Conservation (phyloP, 2,888 invertebrate genomes). For the Diplazon laetatorius region DNA sequence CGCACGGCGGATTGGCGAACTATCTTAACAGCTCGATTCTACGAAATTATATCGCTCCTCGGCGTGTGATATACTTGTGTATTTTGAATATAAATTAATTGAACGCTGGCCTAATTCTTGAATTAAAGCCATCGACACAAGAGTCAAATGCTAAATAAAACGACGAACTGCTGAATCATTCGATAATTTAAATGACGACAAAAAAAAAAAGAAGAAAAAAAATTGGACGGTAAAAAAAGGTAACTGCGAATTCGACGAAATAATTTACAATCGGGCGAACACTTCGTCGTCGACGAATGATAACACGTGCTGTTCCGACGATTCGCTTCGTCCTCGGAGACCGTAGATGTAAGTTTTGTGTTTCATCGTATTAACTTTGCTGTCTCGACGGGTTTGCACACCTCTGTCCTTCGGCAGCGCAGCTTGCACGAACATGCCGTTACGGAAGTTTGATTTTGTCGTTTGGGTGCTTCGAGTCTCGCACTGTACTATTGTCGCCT, state of each 20-base stretch:
- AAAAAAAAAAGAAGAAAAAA: slow-evolving; percentile 37
- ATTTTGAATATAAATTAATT: slow-evolving; percentile 76
- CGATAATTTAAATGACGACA: slow-evolving; percentile 52
- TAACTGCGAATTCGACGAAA: no score
- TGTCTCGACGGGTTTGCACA: slow-evolving; percentile 83
- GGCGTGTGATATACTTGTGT: slow-evolving; percentile 67
- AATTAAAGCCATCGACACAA: slow-evolving; percentile 62
- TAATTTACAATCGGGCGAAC: slow-evolving; percentile 58
- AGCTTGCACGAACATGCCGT: slow-evolving; percentile 87
- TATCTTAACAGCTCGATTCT: slow-evolving; percentile 66
- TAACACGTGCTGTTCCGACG: slow-evolving; percentile 84
- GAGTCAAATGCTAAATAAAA: slow-evolving; percentile 56
- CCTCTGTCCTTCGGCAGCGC: slow-evolving; percentile 82
- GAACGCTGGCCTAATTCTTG: slow-evolving; percentile 73
- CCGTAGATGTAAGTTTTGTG: slow-evolving; percentile 84
- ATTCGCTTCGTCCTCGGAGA: slow-evolving; percentile 84
- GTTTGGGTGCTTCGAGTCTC: slow-evolving; percentile 89
- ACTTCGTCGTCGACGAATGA: slow-evolving; percentile 63
- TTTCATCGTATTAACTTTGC: slow-evolving; percentile 79
- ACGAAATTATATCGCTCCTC: slow-evolving; percentile 63
- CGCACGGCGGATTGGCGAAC: slow-evolving; percentile 35
- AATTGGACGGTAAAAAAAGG: no score
- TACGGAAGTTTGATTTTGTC: slow-evolving; percentile 85
- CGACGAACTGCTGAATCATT: slow-evolving; percentile 63
- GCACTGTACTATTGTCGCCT: slow-evolving; percentile 86